Conservation (phyloP, 37 sponge, comb jelly and placozoan species). For the Cliona cf. orientalis region DNA sequence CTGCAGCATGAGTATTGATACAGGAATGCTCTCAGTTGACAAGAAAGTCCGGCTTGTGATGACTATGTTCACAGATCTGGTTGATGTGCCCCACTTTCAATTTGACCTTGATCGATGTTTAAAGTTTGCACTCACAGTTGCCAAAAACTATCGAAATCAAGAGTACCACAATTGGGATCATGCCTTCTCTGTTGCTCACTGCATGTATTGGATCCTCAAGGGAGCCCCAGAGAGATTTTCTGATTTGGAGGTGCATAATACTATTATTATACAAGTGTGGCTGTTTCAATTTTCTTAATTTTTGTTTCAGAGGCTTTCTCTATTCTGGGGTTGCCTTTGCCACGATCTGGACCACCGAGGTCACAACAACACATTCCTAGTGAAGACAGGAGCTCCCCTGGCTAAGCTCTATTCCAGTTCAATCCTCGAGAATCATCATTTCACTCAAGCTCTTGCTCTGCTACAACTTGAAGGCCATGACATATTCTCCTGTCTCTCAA, state of each 20-base stretch:
- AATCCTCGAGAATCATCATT: slow-evolving; percentile 77
- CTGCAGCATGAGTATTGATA: slow-evolving; percentile 23
- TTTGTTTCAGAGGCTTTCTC: slow-evolving; percentile 43
- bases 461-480: slow-evolving; percentile 46
- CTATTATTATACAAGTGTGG: neutral
- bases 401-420: slow-evolving; percentile 65
- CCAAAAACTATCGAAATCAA: slow-evolving; percentile 68
- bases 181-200: slow-evolving; percentile 78
- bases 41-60: slow-evolving; percentile 30
- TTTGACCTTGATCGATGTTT: slow-evolving; percentile 23
- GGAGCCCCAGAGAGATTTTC: slow-evolving; percentile 24
- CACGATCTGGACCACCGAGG: slow-evolving; percentile 84
- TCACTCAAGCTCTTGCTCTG: slow-evolving; percentile 43
- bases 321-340: slow-evolving; percentile 59
- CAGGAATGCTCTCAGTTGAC: slow-evolving; percentile 8
- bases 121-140: slow-evolving; percentile 47
- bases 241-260: slow-evolving; percentile 52
- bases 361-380: slow-evolving; percentile 60
- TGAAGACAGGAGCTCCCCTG: slow-evolving; percentile 41
- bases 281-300: neutral
- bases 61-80: slow-evolving; percentile 38
- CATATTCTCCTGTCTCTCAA: slow-evolving; percentile 44
- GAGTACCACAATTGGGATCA: slow-evolving; percentile 90
- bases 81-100: neutral
- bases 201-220: slow-evolving; percentile 64